Evolutionary conservation across 2,113 vertebrate genomes (phyloP), one percentile per base, ranked within the genome.

Genomic region (Ibidorhyncha struthersii): DNA sequence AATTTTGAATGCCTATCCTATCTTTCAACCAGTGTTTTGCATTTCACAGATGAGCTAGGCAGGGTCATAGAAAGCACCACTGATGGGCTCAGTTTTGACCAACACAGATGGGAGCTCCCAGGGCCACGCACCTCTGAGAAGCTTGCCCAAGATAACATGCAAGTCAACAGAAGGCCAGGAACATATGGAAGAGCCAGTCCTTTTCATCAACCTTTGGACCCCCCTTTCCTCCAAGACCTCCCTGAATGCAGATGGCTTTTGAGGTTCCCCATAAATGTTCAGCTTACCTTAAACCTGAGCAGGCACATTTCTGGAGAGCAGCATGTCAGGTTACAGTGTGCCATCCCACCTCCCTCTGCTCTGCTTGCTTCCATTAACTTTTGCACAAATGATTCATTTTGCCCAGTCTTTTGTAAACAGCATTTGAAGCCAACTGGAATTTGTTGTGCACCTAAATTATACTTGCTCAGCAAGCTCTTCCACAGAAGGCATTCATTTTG

Each of bases 391-490:
- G 47, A 83, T 43, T 81, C 22, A 36, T 23, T 63, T 43, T 21
- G 59, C 81, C 55, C 32, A 21, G 30, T 34, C 66, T 67, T 86
- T 40, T 89, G 86, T 81, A 70, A 89, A 34, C 63, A 94, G 80
- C 63, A 55, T 50, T 45, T 2, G 4, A 47, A 69, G 82, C 36
- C 85, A 86, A 77, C 43, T 85, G 66, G 89, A 72, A 71, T n/a
- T 22, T 63, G 53, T 2, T 74, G 72, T 50, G 55, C 58, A 67
- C 67, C 86, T 58, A 30, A 79, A 82, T 58, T 41, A 65, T 40
- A 40, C 76, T 92, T 41, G 79, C 87, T 96, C 62, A 78, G 87
- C 87, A 81, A 91, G 91, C 56, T 43, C 43, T 40, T 59, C 77
- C 76, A 32, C 76, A 85, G 82, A 62, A 90, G 16, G 32, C 78